Base-by-base conservation (phyloP, 2,888 invertebrate genomes). In the Pollenia amentaria region DNA sequence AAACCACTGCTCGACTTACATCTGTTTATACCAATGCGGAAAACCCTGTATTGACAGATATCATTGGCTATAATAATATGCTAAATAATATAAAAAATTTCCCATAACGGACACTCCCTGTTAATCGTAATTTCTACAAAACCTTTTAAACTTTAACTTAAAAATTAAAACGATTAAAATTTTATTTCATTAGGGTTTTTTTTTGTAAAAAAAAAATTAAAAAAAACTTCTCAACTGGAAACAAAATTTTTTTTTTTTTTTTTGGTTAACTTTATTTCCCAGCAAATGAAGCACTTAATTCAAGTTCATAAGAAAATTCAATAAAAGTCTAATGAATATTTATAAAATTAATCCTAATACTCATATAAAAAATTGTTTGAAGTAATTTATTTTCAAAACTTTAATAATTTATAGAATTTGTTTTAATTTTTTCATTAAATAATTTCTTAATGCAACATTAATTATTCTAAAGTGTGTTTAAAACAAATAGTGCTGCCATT, bases 381-480 rank as follows among this genome's bases (percentile, higher is more conserved):
- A 29, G 14, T 48, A 38, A 57, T 57, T 57, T 11, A 29, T 29
- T 57, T 38, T 38, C 16, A 64, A 64, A 9, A 42, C 16, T 42
- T 64, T 64, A 51, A 21, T 38, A 42, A 64, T 42, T 64, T 64
- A 14, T 64, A 10, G 46, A 62, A 73, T 60, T 73, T 62, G 18
- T 62, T 70, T 70, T 42, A 48, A 38, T n/a, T 14, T 65, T 46
- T 46, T 3, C 9, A 14, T 46, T 44, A 57, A 40, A 40, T 42
- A 40, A 16, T 51, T 40, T 76, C 53, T 51, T 67, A 53, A 60
- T 78, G 77, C 77, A 53, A 70, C 55, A 75, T 69, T 75, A 75
- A 57, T 70, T 77, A 76, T 79, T 81, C 51, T 57, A 67, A 72
- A 85, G 80, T 76, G 80, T 85, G 70, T 85, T 70, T 48, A 57